Evolutionary conservation across 2,797 vertebrate species (phyloP).

Genomic region (Molossus alvarezi): DNA sequence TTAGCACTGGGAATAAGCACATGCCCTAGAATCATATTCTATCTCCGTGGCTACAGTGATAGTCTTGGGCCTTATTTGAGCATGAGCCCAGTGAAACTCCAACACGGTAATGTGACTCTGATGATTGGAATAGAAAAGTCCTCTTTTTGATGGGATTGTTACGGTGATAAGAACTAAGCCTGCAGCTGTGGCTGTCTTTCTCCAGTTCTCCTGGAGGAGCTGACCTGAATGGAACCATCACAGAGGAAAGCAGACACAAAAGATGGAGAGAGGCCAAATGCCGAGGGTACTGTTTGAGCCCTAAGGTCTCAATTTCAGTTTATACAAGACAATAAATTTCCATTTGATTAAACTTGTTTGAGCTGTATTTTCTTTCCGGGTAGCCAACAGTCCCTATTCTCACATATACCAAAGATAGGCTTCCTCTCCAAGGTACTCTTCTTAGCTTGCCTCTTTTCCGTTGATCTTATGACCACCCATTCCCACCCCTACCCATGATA

Average conservation of each 20-base stretch:
- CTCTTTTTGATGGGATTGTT: background rate
- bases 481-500: no score
- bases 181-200: background rate
- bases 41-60: background rate
- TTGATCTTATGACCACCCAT: background rate
- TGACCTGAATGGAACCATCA: conserved; percentile 33
- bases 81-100: background rate
- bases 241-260: background rate
- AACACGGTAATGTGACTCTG: background rate
- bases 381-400: background rate
- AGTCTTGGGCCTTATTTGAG: background rate
- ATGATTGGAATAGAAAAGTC: background rate
- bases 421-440: background rate
- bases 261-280: background rate
- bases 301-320: background rate
- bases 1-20: background rate
- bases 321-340: background rate
- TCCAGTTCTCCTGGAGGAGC: background rate
- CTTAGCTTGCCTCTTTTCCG: conserved; percentile 9
- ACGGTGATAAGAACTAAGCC: background rate
- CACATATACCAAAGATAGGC: background rate
- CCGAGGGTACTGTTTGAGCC: background rate
- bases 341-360: conserved; percentile 26
- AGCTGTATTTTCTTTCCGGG: background rate
- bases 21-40: background rate